Base-by-base conservation (phyloP, 1,140 invertebrate genomes). In the Drosophila lacertosa region DNA sequence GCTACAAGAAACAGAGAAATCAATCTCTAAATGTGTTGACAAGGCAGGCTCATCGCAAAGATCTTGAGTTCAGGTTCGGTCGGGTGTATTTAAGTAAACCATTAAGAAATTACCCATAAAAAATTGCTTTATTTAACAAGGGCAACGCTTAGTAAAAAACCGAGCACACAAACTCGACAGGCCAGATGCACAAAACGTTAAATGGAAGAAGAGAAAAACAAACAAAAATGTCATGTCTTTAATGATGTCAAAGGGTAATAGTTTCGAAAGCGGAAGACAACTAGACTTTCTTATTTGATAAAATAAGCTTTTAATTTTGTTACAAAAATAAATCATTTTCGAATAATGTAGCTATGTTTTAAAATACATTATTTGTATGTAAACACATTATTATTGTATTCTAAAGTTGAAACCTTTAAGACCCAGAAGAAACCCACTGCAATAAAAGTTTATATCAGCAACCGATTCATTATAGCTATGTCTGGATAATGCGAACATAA, bases 51-150 rank as follows among this genome's bases (percentile, higher is more conserved):
- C 51, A 15, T 62, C 58, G 40, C 35, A 6, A 55, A 53, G 54
- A 47, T 66, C 45, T 59, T 33, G 39, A 81, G 73, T 74, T 66
- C 10, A 55, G 42, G 65, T 48, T 44, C 32, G 13, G 22, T 24
- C 39, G 67, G 37, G 64, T 70, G 82, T 70, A 88, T 71, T 79
- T 80, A 77, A 71, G 74, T 75, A 54, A 67, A 76, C 58, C 74
- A 71, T 86, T 81, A 76, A 62, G 73, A 90, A 90, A 90, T 89
- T 71, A 67, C 75, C 89, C 80, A 90, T 89, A 83, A 90, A 89
- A 86, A 89, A 90, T 90, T 73, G 77, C 75, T 75, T 83, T 72
- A 90, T 79, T 82, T 77, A 73, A 67, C 59, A 76, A 78, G 80
- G 45, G 50, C 20, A 63, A 22, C 44, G 57, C 26, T 11, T 20